Percentiles rank a stretch among this genome's conserved stretches.
Conservation (phyloP, 2,113 vertebrate species). For the Hippocampus zosterae region DNA sequence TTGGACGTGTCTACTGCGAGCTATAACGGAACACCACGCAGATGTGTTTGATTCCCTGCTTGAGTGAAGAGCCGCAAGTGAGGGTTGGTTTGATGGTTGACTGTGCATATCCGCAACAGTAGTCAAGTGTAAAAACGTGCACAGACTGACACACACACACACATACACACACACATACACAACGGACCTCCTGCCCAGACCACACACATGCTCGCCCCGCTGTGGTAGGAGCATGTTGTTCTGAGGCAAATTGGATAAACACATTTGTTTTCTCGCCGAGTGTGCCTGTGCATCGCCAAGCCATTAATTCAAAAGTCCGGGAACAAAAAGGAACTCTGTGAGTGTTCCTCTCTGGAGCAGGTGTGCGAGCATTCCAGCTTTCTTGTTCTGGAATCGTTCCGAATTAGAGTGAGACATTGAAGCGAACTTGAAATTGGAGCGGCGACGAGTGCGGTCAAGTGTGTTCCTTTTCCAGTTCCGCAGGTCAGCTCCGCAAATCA, state of each 20-base stretch:
- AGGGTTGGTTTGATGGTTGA: not conserved
- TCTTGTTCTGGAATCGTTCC: not conserved
- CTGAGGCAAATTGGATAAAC: constrained; percentile 29
- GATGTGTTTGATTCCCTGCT: constrained; percentile 8
- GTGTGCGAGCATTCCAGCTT: constrained; percentile 15
- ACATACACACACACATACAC: not conserved
- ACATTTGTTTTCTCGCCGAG: not conserved
- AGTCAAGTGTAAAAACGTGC: constrained; percentile 13
- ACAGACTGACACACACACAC: not conserved
- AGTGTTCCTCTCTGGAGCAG: constrained; percentile 42
- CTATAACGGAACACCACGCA: constrained; percentile 23
- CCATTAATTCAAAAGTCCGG: constrained; percentile 16
- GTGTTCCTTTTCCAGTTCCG: not conserved
- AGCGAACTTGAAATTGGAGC: not conserved
- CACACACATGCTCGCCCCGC: constrained; percentile 16
- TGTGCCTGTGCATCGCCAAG: not conserved
- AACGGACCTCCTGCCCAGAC: constrained; percentile 11
- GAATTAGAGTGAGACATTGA: constrained; percentile 8
- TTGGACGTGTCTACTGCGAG: constrained; percentile 13
- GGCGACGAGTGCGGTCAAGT: constrained; percentile 4
- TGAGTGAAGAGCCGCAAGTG: constrained; percentile 12
- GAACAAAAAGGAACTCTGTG: constrained; percentile 43
- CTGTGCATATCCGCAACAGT: constrained; percentile 4
- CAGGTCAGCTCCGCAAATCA: not conserved
- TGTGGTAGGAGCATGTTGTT: constrained; percentile 19